phyloP scores from a whole-genome alignment of 2,888 invertebrate genomes.

The Tubulanus polymorphus region DNA sequence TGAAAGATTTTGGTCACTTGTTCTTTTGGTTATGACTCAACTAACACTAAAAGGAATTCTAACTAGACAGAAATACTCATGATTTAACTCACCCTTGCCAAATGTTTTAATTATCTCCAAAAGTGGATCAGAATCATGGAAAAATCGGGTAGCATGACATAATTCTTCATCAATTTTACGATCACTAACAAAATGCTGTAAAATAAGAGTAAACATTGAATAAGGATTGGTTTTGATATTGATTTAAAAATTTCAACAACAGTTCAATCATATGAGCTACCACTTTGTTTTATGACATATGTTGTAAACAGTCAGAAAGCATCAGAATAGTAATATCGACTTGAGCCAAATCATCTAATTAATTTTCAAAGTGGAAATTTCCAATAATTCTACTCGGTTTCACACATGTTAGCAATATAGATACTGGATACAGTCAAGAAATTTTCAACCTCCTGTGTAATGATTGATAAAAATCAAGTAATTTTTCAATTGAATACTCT shows the following conservation, averaged over 20 bases:
- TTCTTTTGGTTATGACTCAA: no score
- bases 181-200: conserved; percentile 49
- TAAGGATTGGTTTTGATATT: no score
- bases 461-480: no score
- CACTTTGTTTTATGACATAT: background rate
- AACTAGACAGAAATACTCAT: no score
- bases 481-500: no score
- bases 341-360: background rate
- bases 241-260: no score
- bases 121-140: conserved; percentile 41
- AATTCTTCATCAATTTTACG: conserved; percentile 49
- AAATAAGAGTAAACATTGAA: conserved; percentile 8
- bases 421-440: no score
- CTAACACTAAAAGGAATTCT: no score
- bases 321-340: background rate
- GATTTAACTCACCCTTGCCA: conserved; percentile 46
- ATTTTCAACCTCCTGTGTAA: no score
- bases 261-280: background rate
- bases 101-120: conserved; percentile 38
- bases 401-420: no score
- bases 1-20: background rate
- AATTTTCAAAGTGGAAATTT: no score
- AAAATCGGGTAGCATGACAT: conserved; percentile 42
- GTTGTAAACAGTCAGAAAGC: background rate
- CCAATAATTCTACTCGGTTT: no score